phyloP scores from a whole-genome alignment of 2,113 vertebrate species.

The Parus major region DNA sequence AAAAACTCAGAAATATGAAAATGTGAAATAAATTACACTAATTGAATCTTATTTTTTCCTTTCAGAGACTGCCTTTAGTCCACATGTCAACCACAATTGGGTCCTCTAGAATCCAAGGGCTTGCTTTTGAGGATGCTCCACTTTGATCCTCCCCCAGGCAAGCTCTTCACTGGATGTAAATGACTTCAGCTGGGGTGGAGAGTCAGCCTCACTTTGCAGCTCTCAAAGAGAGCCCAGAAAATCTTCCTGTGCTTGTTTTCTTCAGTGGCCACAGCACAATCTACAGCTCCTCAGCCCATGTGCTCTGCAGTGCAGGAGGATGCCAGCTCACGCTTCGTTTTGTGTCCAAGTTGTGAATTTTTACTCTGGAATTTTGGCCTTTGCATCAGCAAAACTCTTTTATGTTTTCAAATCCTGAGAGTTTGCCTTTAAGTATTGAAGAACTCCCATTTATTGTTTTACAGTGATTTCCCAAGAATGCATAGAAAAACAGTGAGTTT shows the following conservation, averaged over 20 bases:
- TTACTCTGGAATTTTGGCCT: background rate
- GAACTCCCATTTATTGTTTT: background rate
- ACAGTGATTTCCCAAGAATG: background rate
- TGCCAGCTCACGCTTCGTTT: background rate
- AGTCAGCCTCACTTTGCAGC: background rate
- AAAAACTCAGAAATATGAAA: background rate
- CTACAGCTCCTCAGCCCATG: fast-evolving
- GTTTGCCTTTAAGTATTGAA: background rate
- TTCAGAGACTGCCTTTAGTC: background rate
- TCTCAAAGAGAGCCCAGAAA: background rate
- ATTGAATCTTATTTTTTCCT: background rate
- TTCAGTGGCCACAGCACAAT: background rate
- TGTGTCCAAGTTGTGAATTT: background rate
- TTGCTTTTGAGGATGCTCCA: background rate
- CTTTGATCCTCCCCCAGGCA: background rate
- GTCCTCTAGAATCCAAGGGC: background rate
- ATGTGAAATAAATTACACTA: slow-evolving; percentile 23
- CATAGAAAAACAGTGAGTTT: background rate
- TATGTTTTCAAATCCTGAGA: background rate
- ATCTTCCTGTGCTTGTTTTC: background rate
- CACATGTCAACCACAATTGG: background rate
- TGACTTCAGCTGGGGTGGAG: background rate
- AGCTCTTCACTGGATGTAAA: background rate
- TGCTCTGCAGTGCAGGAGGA: background rate
- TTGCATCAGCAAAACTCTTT: background rate